Conservation (phyloP, 2,888 invertebrate species). For the Itoplectis maculator region DNA sequence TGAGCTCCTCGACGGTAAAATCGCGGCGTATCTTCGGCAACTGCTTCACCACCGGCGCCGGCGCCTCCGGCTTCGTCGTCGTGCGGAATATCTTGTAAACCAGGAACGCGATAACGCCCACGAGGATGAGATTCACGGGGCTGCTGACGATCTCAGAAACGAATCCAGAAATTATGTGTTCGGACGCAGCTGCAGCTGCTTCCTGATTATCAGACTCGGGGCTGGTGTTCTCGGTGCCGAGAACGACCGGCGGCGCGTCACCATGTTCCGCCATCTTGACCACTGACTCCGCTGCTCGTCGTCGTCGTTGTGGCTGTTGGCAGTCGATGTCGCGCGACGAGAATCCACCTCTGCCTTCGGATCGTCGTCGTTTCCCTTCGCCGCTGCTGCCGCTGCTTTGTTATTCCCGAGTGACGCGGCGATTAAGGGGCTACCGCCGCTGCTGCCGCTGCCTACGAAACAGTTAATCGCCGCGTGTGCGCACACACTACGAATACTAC, state of each 20-base stretch:
- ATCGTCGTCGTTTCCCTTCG: not conserved
- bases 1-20: slow-evolving; percentile 95
- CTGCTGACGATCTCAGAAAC: slow-evolving; percentile 88
- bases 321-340: not conserved
- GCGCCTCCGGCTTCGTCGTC: slow-evolving; percentile 81
- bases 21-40: slow-evolving; percentile 95
- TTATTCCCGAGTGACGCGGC: slow-evolving; percentile 20
- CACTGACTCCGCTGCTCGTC: slow-evolving; percentile 62
- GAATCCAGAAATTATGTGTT: slow-evolving; percentile 82
- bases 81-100: slow-evolving; percentile 91
- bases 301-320: slow-evolving; percentile 33
- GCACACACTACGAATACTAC: not conserved
- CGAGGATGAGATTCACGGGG: slow-evolving; percentile 90
- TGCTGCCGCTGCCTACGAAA: slow-evolving; percentile 6
- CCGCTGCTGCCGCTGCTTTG: slow-evolving; percentile 24
- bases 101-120: slow-evolving; percentile 89
- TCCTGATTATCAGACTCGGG: slow-evolving; percentile 67
- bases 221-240: slow-evolving; percentile 64
- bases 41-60: slow-evolving; percentile 86
- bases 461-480: not conserved
- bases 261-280: slow-evolving; percentile 81
- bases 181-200: slow-evolving; percentile 66
- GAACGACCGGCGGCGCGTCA: slow-evolving; percentile 75
- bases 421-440: slow-evolving; percentile 5
- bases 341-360: no score